Evolutionary conservation across 2,797 vertebrate genomes (phyloP).

Genomic region (Acanthurus lineatus): DNA sequence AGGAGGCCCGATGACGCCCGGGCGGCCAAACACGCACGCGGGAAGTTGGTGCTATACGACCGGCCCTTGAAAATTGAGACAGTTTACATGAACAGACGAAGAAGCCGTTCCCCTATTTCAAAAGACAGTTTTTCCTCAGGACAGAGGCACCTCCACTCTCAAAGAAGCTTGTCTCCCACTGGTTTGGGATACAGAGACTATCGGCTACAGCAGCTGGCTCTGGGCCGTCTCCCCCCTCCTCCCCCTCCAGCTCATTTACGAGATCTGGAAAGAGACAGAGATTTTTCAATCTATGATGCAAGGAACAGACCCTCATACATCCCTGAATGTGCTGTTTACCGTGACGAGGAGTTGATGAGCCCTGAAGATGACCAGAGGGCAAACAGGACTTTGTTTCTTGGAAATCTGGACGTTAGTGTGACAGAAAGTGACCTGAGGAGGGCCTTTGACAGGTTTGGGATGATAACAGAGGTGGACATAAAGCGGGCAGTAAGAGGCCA

Average conservation of each 20-base stretch:
- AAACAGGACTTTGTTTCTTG: slow-evolving; percentile 96
- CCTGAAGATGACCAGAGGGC: slow-evolving; percentile 95
- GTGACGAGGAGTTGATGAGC: slow-evolving; percentile 92
- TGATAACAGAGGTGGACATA: slow-evolving; percentile 97
- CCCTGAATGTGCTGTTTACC: slow-evolving; percentile 89
- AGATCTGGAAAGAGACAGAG: slow-evolving; percentile 93
- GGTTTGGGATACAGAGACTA: slow-evolving; percentile 93
- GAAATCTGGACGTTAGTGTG: slow-evolving; percentile 94
- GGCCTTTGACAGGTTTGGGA: slow-evolving; percentile 95
- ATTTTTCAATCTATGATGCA: slow-evolving; percentile 90
- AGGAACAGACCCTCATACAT: slow-evolving; percentile 88
- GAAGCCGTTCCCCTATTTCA: slow-evolving; percentile 90
- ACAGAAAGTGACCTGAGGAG: slow-evolving; percentile 93
- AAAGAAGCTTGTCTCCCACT: slow-evolving; percentile 89
- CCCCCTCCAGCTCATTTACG: slow-evolving; percentile 90
- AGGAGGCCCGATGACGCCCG: slow-evolving; percentile 94
- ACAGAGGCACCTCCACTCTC: slow-evolving; percentile 85
- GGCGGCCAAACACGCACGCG: slow-evolving; percentile 94
- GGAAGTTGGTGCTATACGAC: slow-evolving; percentile 94
- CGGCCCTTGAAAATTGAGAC: slow-evolving; percentile 96
- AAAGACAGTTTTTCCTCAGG: slow-evolving; percentile 88
- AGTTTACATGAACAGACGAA: slow-evolving; percentile 87
- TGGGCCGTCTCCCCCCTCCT: slow-evolving; percentile 91
- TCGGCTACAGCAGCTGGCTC: slow-evolving; percentile 93
- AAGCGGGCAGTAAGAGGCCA: slow-evolving; percentile 92